Conservation (phyloP, 2,888 invertebrate species). For the Stenodema calcarata region DNA sequence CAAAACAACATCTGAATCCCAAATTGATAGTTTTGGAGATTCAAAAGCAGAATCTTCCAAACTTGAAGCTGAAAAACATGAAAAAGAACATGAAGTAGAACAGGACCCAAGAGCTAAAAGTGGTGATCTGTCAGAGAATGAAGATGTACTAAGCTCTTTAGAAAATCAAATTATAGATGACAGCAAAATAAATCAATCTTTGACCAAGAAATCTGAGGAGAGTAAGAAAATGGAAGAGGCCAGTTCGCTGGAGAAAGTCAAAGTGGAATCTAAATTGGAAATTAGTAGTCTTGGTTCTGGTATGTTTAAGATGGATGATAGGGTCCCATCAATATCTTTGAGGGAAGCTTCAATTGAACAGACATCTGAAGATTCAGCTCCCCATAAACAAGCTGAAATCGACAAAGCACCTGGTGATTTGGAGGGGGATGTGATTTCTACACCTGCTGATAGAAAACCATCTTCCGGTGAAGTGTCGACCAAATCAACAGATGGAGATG, state of each 20-base stretch:
- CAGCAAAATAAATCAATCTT: not conserved
- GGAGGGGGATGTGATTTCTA: not conserved
- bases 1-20: not conserved
- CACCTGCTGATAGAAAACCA: not conserved
- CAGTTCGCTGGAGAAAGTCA: not conserved
- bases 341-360: constrained; percentile 36
- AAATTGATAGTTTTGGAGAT: not conserved
- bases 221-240: not conserved
- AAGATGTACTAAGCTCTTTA: not conserved
- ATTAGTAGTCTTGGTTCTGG: not conserved
- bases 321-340: constrained; percentile 22
- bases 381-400: not conserved
- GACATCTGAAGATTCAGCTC: not conserved
- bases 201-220: not conserved
- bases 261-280: not conserved
- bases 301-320: not conserved
- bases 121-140: not conserved
- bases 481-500: not conserved
- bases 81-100: not conserved
- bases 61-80: not conserved
- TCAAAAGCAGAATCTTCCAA: not conserved
- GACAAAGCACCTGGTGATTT: not conserved
- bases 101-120: not conserved
- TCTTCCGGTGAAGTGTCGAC: not conserved
- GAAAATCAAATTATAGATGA: not conserved